A percentile compares a stretch with the other conserved stretches of the same genome.
Conservation (phyloP, 2,888 invertebrate genomes). For the Apamea monoglypha region DNA sequence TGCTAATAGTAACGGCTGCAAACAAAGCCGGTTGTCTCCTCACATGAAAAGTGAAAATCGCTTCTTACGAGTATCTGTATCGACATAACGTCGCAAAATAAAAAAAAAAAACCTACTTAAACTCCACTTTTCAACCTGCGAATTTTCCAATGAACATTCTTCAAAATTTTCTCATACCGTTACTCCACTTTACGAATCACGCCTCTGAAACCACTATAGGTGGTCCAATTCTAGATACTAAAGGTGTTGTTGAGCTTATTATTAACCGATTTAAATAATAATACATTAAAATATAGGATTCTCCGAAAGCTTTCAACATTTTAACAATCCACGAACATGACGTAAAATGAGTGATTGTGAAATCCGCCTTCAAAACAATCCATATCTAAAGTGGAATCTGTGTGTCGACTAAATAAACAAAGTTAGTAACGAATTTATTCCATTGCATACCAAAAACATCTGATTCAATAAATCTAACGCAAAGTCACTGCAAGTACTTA, state of each 20-base stretch:
- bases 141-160: background rate
- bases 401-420: conserved; percentile 72
- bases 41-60: background rate
- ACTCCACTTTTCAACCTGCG: no score
- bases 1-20: conserved; percentile 48
- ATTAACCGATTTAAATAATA: background rate
- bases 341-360: conserved; percentile 44
- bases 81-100: background rate
- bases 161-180: background rate
- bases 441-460: conserved; percentile 81
- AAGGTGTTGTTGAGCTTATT: background rate
- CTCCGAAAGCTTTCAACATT: background rate
- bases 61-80: background rate
- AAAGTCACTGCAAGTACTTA: conserved; percentile 69
- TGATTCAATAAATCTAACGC: conserved; percentile 87
- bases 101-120: background rate
- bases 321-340: background rate
- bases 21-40: conserved; percentile 18
- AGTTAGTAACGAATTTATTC: conserved; percentile 67
- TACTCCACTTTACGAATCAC: background rate
- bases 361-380: conserved; percentile 64
- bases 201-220: background rate
- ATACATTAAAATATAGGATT: background rate
- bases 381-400: conserved; percentile 60
- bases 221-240: background rate